Base-by-base conservation (phyloP, 2,113 vertebrate species). In the Astur gentilis region DNA sequence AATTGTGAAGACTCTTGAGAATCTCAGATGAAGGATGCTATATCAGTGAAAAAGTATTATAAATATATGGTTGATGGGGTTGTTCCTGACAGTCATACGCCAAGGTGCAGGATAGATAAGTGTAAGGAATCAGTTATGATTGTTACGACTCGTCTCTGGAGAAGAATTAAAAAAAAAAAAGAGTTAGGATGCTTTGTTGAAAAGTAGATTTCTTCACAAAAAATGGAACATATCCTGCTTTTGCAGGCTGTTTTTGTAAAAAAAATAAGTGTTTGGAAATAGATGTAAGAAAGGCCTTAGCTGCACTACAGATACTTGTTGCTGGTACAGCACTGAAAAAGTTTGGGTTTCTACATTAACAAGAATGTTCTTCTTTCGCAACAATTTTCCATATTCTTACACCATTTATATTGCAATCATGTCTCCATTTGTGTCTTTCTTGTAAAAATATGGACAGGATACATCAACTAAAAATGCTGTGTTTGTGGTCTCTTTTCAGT, bases 401-500 rank as follows among this genome's bases (percentile, higher is more conserved):
- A 12, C 76, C 0, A 38, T 89, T 85, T 66, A 13, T 76, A 72
- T 85, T 91, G 61, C 57, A 87, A 22, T 93, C 1, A 3, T 49
- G 70, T 92, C 40, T 95, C 40, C 66, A 70, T 29, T 92, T 89
- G 22, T 72, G 26, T 78, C 34, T 83, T 75, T 78, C 45, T 72
- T 92, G 21, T 69, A 36, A 87, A 84, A 96, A 89, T 90, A 61
- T 1, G 4, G 66, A 36, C n/a, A 90, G 36, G 42, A 84, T 49
- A 34, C 45, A 82, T 60, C 70, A 84, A 61, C 31, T 86, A 82
- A 92, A 78, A 92, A 52, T 62, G 3, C 9, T 93, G 69, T 91
- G 38, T 90, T 96, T 96, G 75, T 88, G 76, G 91, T 83, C 34
- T 73, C 26, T 34, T 61, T 89, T 61, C 40, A 64, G 44, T 89